Percentiles rank a stretch among this genome's conserved stretches.
Conservation (phyloP, 1,140 invertebrate species). For the Drosophila quadrilineata region DNA sequence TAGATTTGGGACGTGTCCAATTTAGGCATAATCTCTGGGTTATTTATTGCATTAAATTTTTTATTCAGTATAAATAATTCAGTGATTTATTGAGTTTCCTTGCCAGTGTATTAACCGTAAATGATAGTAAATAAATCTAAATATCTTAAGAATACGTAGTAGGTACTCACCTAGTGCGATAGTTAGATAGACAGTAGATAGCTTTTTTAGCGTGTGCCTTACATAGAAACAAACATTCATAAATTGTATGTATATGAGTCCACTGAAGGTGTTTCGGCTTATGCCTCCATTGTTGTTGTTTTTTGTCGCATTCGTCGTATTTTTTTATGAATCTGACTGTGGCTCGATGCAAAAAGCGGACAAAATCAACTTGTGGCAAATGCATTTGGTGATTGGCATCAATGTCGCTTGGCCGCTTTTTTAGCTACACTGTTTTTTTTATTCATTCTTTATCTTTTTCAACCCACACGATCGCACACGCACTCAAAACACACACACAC, state of each 20-base stretch:
- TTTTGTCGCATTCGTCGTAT: constrained; percentile 7
- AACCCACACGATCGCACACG: constrained; percentile 29
- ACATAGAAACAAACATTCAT: constrained; percentile 16
- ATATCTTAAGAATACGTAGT: constrained; percentile 64
- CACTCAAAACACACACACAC: constrained; percentile 12
- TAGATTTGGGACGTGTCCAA: too few species aligned
- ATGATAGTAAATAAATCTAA: constrained; percentile 57
- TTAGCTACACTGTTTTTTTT: constrained; percentile 29
- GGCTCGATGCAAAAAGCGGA: constrained; percentile 46
- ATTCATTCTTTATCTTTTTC: constrained; percentile 39
- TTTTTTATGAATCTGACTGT: constrained; percentile 28
- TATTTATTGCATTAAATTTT: constrained; percentile 32
- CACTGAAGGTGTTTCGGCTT: constrained; percentile 68
- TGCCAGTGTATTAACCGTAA: constrained; percentile 26
- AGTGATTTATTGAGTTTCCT: too few species aligned
- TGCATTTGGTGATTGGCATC: constrained; percentile 67
- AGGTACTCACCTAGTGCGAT: constrained; percentile 48
- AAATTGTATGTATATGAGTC: too few species aligned
- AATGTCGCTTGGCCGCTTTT: constrained; percentile 77
- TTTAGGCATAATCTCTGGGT: constrained; percentile 11
- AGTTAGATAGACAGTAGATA: constrained; percentile 58
- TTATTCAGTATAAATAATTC: too few species aligned
- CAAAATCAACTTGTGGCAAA: constrained; percentile 33
- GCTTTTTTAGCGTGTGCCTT: constrained; percentile 55
- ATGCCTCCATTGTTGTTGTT: constrained; percentile 24